Conservation (phyloP, 2,888 invertebrate species). For the Meliscaeva auricollis region DNA sequence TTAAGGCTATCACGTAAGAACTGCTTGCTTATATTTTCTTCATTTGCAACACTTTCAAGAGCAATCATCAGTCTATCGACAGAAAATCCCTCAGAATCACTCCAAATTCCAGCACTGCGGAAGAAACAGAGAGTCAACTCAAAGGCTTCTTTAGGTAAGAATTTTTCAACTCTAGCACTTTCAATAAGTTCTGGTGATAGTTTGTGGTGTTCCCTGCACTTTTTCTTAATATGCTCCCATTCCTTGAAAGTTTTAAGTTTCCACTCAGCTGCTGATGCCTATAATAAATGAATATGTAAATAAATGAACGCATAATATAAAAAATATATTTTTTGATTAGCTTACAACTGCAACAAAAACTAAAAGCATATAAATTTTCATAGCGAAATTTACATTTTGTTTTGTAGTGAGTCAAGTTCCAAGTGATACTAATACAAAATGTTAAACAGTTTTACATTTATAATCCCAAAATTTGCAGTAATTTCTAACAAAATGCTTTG, state of each 20-base stretch:
- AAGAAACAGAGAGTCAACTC: background rate
- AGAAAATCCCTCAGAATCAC: constrained; percentile 1
- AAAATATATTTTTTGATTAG: too few relatives aligned
- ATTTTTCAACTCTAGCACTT: background rate
- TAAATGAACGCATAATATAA: too few relatives aligned
- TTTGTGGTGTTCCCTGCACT: background rate
- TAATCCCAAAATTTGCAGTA: too few relatives aligned
- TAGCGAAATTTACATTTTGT: too few relatives aligned
- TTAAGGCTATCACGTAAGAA: constrained; percentile 19
- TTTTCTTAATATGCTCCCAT: background rate
- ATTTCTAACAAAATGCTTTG: too few relatives aligned
- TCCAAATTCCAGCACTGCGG: background rate
- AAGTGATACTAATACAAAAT: too few relatives aligned
- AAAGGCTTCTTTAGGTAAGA: background rate
- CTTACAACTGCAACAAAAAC: too few relatives aligned
- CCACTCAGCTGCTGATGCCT: background rate
- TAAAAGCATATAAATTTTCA: too few relatives aligned
- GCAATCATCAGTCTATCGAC: background rate
- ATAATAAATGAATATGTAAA: too few relatives aligned
- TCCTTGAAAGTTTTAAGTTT: background rate
- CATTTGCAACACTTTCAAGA: background rate
- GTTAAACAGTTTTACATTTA: too few relatives aligned
- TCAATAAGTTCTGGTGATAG: background rate
- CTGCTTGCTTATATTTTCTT: background rate
- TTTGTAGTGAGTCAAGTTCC: too few relatives aligned